These are phyloP conservation scores for Philaethria dido DNA, from an alignment of 2,888 invertebrate genomes.

Conservation along the genomic window DNA sequence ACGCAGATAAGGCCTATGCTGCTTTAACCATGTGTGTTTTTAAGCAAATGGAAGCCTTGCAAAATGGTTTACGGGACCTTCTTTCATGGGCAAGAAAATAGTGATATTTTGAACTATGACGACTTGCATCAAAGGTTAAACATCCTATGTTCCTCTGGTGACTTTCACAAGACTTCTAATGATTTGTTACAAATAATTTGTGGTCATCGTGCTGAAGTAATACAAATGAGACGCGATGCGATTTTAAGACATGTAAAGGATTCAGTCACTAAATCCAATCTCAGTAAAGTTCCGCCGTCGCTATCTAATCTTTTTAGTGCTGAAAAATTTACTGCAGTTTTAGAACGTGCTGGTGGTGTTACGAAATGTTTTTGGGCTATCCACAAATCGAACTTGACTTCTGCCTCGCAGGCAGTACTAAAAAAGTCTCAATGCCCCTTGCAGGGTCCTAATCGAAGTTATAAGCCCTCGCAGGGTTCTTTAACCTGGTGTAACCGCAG, in stretches of 20 bases:
- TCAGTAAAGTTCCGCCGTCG: conserved; percentile 29
- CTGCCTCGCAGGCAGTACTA: neutral
- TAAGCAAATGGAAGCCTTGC: too few relatives aligned
- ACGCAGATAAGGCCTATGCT: too few relatives aligned
- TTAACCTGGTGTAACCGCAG: neutral
- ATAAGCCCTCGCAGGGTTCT: neutral
- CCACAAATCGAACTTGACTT: too few relatives aligned
- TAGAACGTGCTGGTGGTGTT: conserved; percentile 46
- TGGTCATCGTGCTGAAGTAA: conserved; percentile 40
- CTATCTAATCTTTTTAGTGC: conserved; percentile 35
- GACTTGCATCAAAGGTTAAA: too few relatives aligned
- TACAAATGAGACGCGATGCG: conserved; percentile 41
- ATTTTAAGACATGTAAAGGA: conserved; percentile 35
- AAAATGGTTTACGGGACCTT: too few relatives aligned
- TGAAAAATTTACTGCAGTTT: conserved; percentile 33
- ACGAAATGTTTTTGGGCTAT: too few relatives aligned
- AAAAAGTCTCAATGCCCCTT: neutral
- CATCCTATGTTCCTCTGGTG: neutral
- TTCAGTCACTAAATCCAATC: conserved; percentile 32
- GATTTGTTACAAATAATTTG: conserved; percentile 42
- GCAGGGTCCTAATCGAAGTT: neutral
- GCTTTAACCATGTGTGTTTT: too few relatives aligned
- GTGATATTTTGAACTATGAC: too few relatives aligned
- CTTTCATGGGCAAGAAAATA: too few relatives aligned
- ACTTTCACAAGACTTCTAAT: conserved; percentile 34